A percentile compares a stretch with the other conserved stretches of the same genome.
Conservation (phyloP, 2,113 vertebrate genomes). For the Rhea pennata region DNA sequence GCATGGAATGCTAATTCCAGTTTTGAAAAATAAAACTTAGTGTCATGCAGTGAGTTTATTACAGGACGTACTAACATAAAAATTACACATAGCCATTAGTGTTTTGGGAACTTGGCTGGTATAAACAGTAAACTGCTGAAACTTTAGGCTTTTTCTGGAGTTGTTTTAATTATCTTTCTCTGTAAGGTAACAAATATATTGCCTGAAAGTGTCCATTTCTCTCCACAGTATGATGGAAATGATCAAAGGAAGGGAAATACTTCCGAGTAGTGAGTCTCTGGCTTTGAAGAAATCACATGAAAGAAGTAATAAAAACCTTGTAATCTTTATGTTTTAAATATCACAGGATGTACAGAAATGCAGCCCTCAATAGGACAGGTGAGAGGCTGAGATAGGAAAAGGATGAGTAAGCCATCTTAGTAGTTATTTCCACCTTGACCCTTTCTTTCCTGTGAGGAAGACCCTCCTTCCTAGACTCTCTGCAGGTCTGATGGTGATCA, state of each 20-base stretch:
- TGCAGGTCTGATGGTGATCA: background rate
- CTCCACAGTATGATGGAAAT: background rate
- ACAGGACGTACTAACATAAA: background rate
- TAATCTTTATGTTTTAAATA: background rate
- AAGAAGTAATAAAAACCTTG: background rate
- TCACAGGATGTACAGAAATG: background rate
- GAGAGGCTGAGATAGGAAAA: background rate
- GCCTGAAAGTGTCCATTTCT: background rate
- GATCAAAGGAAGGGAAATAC: background rate
- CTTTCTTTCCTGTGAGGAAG: background rate
- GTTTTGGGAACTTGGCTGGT: background rate
- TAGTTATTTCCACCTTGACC: background rate
- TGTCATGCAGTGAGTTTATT: background rate
- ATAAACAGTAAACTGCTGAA: background rate
- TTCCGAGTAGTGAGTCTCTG: background rate
- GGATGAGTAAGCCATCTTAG: background rate
- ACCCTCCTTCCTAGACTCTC: background rate
- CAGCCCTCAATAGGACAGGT: background rate
- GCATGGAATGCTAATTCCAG: background rate
- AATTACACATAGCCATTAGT: background rate
- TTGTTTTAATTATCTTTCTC: background rate
- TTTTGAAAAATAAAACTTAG: accelerated
- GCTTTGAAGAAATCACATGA: background rate
- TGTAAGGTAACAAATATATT: background rate
- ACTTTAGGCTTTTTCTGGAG: accelerated